Evolutionary conservation across 2,797 vertebrate genomes (phyloP).

Genomic region (Hapalemur alaotrensis): DNA sequence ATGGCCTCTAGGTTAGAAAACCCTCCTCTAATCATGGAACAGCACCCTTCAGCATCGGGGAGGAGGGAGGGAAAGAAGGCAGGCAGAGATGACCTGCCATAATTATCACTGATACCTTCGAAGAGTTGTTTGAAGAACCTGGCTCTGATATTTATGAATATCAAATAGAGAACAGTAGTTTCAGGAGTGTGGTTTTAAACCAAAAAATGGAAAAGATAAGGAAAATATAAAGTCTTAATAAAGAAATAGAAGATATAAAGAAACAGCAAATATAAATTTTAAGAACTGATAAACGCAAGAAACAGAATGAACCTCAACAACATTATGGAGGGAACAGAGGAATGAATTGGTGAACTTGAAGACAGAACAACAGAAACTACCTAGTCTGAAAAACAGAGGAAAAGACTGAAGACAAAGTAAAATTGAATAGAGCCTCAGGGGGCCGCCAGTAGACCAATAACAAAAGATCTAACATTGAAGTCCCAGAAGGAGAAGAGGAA

Average conservation of each 20-base stretch:
- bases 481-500: not conserved
- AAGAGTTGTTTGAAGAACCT: not conserved
- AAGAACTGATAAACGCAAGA: not conserved
- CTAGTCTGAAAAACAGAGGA: not conserved
- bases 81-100: fast-evolving
- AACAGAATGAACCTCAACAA: not conserved
- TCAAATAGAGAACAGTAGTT: not conserved
- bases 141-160: not conserved
- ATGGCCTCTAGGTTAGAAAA: not conserved
- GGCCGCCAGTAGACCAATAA: not conserved
- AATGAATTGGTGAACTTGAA: not conserved
- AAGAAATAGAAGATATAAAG: not conserved
- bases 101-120: not conserved
- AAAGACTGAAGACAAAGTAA: not conserved
- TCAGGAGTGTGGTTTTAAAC: not conserved
- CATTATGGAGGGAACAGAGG: not conserved
- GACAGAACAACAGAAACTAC: not conserved
- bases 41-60: not conserved
- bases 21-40: not conserved
- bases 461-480: not conserved
- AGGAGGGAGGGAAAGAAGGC: not conserved
- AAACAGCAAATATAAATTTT: not conserved
- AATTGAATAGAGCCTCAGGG: not conserved
- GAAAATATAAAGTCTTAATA: not conserved
- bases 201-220: not conserved